Evolutionary conservation across 1,140 invertebrate genomes (phyloP), one percentile per base, ranked within the genome.

Genomic region (Bombus pascuorum): DNA sequence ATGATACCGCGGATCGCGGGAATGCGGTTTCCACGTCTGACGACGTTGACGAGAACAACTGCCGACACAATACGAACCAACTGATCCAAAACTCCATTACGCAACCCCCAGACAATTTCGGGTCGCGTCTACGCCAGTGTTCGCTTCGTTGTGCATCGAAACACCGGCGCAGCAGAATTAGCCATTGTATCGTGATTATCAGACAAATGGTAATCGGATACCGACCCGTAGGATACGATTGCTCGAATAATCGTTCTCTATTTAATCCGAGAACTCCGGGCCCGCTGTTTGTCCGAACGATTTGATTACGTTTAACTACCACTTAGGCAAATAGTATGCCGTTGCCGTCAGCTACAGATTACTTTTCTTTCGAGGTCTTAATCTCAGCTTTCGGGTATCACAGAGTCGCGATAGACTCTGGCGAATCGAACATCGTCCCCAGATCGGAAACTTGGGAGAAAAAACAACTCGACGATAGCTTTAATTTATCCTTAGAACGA

Each of bases 51-150:
- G 82, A 74, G 84, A 73, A 86, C 87, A 81, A 86, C 80, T 65
- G 80, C 53, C 87, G 85, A 85, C 80, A n/a, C 80, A 59, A 85
- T 76, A 18, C 82, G 73, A 42, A 47, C 72, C 81, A 77, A 81
- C 83, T 86, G 84, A 86, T 89, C 84, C 71, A 89, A 89, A 89
- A 89, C 88, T 89, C 87, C 75, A 84, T 86, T 86, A 85, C 71
- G 70, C 59, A 34, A 59, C 84, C 83, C 83, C 83, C 34, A 70
- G 78, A 85, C 84, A 85, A 85, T 85, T 85, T 75, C 84, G 32
- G 44, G 44, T 1, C 44, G 34, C 84, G 18, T 81, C 83, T 74
- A 62, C 70, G 68, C 34, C 25, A 22, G 18, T 22, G 62, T n/a
- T 22, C 72, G 53, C 28, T 32, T 81, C 83, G 83, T 79, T 39